Evolutionary conservation across 2,888 invertebrate genomes (phyloP).

Genomic region (Formica aserva): DNA sequence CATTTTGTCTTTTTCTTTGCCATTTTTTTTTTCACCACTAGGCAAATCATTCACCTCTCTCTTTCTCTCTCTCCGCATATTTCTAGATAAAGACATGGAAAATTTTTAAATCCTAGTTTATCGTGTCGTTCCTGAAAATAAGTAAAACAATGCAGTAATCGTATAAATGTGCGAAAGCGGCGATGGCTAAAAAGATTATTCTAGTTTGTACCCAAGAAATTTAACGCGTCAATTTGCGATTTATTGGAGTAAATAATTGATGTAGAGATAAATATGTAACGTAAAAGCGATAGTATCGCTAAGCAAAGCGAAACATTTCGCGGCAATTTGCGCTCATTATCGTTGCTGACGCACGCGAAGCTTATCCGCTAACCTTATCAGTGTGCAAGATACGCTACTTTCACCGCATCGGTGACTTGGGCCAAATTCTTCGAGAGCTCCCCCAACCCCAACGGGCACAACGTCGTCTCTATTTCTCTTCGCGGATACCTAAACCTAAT

Average conservation of each 20-base stretch:
- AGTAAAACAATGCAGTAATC: not conserved
- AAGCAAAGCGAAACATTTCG: conserved; percentile 15
- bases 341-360: conserved; percentile 32
- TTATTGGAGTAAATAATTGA: not conserved
- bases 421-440: conserved; percentile 46
- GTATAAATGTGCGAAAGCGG: too few relatives aligned
- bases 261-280: conserved; percentile 11
- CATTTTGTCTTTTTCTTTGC: conserved; percentile 12
- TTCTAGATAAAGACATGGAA: not conserved
- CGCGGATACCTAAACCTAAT: conserved; percentile 17
- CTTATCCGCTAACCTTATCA: conserved; percentile 49
- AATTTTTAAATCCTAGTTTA: conserved; percentile 42
- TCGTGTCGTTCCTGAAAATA: conserved; percentile 20
- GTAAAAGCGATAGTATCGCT: conserved; percentile 28
- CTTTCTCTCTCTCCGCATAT: conserved; percentile 25
- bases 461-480: conserved; percentile 40
- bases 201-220: not conserved
- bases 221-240: conserved; percentile 23
- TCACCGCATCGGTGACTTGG: conserved; percentile 41
- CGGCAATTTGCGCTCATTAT: conserved; percentile 49
- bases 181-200: not conserved
- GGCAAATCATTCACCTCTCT: conserved; percentile 13
- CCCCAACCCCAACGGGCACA: not conserved
- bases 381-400: conserved; percentile 42
- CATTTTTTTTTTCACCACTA: conserved; percentile 12